A percentile compares a stretch with the other conserved stretches of the same genome.
phyloP scores from a whole-genome alignment of 2,888 invertebrate species.

The Galeopsomyia nigrocyanea region DNA sequence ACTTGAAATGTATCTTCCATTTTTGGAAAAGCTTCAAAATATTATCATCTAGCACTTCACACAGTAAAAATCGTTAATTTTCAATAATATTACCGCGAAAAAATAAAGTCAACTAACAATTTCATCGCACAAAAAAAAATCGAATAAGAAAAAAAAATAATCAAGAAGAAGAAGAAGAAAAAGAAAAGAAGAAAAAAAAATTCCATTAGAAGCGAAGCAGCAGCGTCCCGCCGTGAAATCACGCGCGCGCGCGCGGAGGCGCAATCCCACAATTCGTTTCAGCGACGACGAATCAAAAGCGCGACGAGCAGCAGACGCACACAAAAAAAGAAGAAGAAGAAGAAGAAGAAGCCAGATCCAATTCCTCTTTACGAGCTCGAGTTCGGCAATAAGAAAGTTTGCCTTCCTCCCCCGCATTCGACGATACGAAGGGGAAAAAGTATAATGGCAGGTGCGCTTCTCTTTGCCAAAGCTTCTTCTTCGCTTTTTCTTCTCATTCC shows the following conservation, averaged over 20 bases:
- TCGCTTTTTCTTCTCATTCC: conserved; percentile 13
- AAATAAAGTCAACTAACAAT: no score
- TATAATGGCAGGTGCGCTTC: conserved; percentile 53
- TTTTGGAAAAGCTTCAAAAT: no score
- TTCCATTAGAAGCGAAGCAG: not conserved
- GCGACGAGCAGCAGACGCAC: conserved; percentile 1
- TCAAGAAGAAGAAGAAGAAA: not conserved
- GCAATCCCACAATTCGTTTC: not conserved
- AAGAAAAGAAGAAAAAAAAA: not conserved
- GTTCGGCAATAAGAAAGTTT: conserved; percentile 67
- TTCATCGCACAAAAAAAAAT: no score
- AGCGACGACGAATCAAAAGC: conserved; percentile 18
- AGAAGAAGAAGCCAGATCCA: conserved; percentile 55
- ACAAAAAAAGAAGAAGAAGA: conserved; percentile 12
- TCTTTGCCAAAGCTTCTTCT: conserved; percentile 53
- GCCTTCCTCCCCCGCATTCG: conserved; percentile 4
- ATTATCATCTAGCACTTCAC: no score
- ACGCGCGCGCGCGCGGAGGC: not conserved
- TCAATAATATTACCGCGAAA: no score
- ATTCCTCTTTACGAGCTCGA: conserved; percentile 61
- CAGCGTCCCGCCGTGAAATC: conserved; percentile 3
- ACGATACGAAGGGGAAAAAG: conserved; percentile 7
- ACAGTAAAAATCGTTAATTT: no score
- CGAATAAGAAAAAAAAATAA: no score
- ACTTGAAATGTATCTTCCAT: no score